Evolutionary conservation across 2,113 vertebrate species (phyloP), one percentile per base, ranked within the genome.

Genomic region (Chloebia gouldiae): DNA sequence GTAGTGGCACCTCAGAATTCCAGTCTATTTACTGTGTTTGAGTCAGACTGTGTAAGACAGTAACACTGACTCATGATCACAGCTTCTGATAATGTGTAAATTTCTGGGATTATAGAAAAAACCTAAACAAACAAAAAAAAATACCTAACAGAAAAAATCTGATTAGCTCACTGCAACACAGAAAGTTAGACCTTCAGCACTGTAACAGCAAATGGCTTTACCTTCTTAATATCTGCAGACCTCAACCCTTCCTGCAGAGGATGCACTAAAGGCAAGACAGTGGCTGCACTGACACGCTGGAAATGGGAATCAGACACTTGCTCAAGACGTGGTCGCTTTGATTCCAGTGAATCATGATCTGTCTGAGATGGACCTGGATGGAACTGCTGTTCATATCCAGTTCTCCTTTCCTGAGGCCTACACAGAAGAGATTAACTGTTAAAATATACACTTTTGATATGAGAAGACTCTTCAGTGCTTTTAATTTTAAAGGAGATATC

Each of bases 401-500:
- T 98, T 91, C 99, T 98, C 96, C 99, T 98, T 97, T 99, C 99
- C 73, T 99, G 99, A 96, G 99, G 99, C 98, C 99, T 99, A 66
- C 1, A 61, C 28, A 91, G 35, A 89, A 82, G 51, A 90, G 30
- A 78, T 8, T 65, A 68, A 68, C 31, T 77, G 60, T 31, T 53
- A 81, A 82, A 87, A 64, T 31, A 77, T 0, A 3, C 2, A 27
- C 40, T 42, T 84, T 77, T 33, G 39, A 35, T 47, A 35, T 4
- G 33, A 75, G 28, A 81, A 64, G 92, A n/a, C 13, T 68, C 16
- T 22, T 68, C 31, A 42, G 49, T 9, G 17, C 9, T 90, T 96
- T n/a, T 71, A 37, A 2, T 72, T 44, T 56, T 3, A 66, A 7
- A 65, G 24, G 11, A 69, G 42, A 70, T 11, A 24, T 15, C 37